phyloP scores from a whole-genome alignment of 2,113 vertebrate genomes.

The Trichomycterus rosablanca region DNA sequence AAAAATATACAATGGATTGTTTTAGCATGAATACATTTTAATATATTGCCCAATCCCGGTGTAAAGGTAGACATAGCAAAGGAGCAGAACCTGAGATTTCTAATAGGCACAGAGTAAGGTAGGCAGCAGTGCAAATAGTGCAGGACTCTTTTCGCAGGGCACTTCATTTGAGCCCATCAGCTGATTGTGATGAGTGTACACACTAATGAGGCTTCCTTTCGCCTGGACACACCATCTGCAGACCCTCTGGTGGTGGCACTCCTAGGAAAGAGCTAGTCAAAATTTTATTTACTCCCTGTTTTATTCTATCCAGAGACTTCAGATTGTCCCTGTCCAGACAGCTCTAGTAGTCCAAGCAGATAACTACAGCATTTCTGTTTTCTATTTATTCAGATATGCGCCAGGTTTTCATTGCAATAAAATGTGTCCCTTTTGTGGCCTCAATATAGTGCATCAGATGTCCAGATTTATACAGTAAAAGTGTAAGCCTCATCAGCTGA shows the following conservation, averaged over 20 bases:
- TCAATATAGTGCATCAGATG: neutral
- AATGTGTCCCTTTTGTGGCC: too few species aligned
- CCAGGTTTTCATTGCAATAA: neutral
- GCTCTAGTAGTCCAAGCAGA: neutral
- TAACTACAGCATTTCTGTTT: neutral
- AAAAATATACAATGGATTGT: too few species aligned
- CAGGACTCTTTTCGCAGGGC: constrained; percentile 5
- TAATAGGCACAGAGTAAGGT: too few species aligned
- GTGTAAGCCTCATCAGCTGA: neutral
- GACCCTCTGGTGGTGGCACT: constrained; percentile 22
- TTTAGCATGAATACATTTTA: too few species aligned
- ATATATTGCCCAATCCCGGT: too few species aligned
- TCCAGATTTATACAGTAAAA: neutral
- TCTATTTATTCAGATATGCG: neutral
- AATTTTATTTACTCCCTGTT: constrained; percentile 18
- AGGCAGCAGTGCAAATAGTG: too few species aligned
- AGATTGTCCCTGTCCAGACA: neutral
- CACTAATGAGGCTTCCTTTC: constrained; percentile 29
- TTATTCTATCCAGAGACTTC: constrained; percentile 3
- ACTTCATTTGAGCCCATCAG: constrained; percentile 26
- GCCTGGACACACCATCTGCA: constrained; percentile 13
- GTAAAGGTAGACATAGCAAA: too few species aligned
- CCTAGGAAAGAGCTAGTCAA: constrained; percentile 12
- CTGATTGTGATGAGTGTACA: constrained; percentile 33
- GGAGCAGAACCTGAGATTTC: too few species aligned